A percentile compares a stretch with the other conserved stretches of the same genome.
Evolutionary conservation across 2,113 vertebrate genomes (phyloP).

Genomic region (Ascaphus truei): DNA sequence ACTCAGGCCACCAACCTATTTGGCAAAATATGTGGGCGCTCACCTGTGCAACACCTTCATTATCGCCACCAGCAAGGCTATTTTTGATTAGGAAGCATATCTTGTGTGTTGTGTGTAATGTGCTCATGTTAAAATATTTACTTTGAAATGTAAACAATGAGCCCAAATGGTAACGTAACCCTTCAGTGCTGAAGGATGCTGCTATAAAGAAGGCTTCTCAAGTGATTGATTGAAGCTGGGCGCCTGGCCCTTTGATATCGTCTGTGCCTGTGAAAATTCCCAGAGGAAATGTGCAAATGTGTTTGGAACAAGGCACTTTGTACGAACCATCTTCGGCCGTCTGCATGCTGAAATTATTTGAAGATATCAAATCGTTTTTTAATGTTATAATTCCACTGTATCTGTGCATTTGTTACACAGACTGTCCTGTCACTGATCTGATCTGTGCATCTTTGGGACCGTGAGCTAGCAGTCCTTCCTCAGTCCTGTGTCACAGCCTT

Average conservation of each 20-base stretch:
- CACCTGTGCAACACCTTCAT: neutral
- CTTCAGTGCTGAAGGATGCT: slow-evolving; percentile 22
- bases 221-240: slow-evolving; percentile 58
- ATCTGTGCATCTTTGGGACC: no score
- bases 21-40: neutral
- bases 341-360: no score
- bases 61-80: slow-evolving; percentile 3
- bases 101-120: no score
- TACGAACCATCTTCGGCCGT: neutral
- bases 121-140: neutral
- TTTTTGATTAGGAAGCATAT: neutral
- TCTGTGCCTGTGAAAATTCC: neutral
- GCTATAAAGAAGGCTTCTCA: slow-evolving; percentile 61
- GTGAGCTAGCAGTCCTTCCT: no score
- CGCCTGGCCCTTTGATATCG: neutral
- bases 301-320: neutral
- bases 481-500: no score
- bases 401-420: no score
- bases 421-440: no score
- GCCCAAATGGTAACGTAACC: neutral
- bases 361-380: no score
- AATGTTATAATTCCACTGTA: no score
- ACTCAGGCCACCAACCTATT: neutral
- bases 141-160: neutral
- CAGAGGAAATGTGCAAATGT: neutral